Base-by-base conservation (phyloP, 2,113 vertebrate genomes). In the Raja brachyura region DNA sequence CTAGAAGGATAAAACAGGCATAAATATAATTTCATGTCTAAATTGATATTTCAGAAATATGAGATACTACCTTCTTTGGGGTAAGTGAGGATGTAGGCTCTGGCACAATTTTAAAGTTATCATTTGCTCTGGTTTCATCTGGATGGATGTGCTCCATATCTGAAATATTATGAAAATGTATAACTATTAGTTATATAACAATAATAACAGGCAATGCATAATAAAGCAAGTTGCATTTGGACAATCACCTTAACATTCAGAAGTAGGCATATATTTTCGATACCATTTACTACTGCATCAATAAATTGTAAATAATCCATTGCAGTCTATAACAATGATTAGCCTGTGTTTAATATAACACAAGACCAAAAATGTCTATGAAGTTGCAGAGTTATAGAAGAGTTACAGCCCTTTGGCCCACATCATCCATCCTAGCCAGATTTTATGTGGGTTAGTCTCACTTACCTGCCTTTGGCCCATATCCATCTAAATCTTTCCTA, bases 41-140 rank as follows among this genome's bases (percentile, higher is more conserved):
- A 31, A 63, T 63, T 8, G 14, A 18, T 88, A 31, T 39, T n/a
- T 5, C 56, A n/a, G 28, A 92, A 48, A 48, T 8, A 0, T 25
- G 18, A 70, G 66, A 70, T 85, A 33, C 95, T 95, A 97, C 96
- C 95, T 96, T 95, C 79, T 93, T 94, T 93, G 94, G 61, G 94
- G 94, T 59, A 94, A 31, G 61, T 33, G 94, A 61, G n/a, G 75
- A 28, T 90, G 94, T 83, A 93, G 93, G n/a, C 56, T 96, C 94
- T 25, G 31, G 11, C 3, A 8, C 9, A 4, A 25, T 66, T 93
- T 93, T 92, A n/a, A 7, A n/a, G 1, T 54, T 93, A 8, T 5
- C 61, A 66, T 93, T 90, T 70, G 66, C 4, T 73, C 73, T 48
- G 2, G 39, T 92, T 92, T 73, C 68, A 74, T 11, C 68, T 22